These are phyloP conservation scores for Mayetiola destructor DNA, from an alignment of 2,888 invertebrate genomes.

Conservation along the genomic window DNA sequence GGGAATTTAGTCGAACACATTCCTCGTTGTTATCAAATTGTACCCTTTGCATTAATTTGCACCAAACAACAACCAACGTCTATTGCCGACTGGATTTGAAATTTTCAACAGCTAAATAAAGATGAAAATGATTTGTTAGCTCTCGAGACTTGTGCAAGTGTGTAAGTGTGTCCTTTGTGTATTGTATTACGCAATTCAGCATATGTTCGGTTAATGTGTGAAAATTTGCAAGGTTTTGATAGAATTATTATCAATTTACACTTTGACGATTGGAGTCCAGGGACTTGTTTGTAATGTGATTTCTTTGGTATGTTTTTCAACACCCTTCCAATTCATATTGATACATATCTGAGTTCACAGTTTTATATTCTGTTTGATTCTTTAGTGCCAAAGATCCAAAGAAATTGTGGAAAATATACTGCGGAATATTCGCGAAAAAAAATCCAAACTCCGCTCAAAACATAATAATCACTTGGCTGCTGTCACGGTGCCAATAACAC, in stretches of 20 bases:
- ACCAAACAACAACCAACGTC: too few species aligned
- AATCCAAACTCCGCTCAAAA: too few species aligned
- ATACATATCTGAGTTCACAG: too few species aligned
- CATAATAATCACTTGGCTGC: too few species aligned
- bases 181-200: not conserved
- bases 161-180: too few species aligned
- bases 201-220: not conserved
- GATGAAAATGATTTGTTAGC: slow-evolving; percentile 3
- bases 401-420: too few species aligned
- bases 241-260: slow-evolving; percentile 10
- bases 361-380: too few species aligned
- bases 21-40: not conserved
- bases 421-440: too few species aligned
- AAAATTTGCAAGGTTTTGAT: not conserved
- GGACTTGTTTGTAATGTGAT: not conserved
- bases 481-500: too few species aligned
- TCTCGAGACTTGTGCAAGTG: not conserved
- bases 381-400: too few species aligned
- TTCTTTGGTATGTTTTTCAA: not conserved
- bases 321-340: too few species aligned
- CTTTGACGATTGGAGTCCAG: slow-evolving; percentile 1
- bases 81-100: not conserved
- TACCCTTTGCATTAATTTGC: not conserved
- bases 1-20: not conserved
- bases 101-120: not conserved